phyloP scores from a whole-genome alignment of 2,888 invertebrate species.

The Drosophila demipolita region DNA sequence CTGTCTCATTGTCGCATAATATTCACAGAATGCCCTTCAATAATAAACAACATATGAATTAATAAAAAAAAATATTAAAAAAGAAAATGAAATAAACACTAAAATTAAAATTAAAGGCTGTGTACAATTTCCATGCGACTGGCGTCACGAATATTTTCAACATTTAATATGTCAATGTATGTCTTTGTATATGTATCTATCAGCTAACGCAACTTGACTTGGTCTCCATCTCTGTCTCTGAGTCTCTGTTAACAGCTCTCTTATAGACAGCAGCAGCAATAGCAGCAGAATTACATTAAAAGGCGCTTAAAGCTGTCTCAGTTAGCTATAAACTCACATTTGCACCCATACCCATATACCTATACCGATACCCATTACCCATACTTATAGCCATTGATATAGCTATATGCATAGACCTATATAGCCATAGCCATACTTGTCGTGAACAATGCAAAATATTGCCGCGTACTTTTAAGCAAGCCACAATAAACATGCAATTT shows the following conservation, averaged over 20 bases:
- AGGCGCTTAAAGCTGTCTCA: constrained; percentile 62
- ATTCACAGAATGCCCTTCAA: constrained; percentile 52
- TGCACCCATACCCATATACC: constrained; percentile 21
- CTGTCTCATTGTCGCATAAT: constrained; percentile 39
- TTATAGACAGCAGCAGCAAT: constrained; percentile 42
- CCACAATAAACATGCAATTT: constrained; percentile 63
- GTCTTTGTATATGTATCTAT: constrained; percentile 14
- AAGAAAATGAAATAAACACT: constrained; percentile 45
- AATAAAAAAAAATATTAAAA: constrained; percentile 12
- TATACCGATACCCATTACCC: constrained; percentile 9
- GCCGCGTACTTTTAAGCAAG: constrained; percentile 65
- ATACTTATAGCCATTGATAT: constrained; percentile 26
- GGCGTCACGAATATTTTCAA: constrained; percentile 61
- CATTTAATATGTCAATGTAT: constrained; percentile 5
- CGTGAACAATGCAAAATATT: constrained; percentile 72
- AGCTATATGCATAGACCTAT: constrained; percentile 41
- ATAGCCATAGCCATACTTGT: constrained; percentile 48
- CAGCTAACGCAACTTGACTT: constrained; percentile 15
- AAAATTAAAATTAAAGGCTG: constrained; percentile 48
- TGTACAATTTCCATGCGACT: constrained; percentile 60
- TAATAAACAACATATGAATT: constrained; percentile 27
- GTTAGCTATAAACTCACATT: constrained; percentile 28
- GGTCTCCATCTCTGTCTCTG: constrained; percentile 14
- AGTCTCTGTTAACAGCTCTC: constrained; percentile 25
- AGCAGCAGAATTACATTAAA: constrained; percentile 56